Conservation (phyloP, 2,888 invertebrate genomes). For the Drosophila anomelani region DNA sequence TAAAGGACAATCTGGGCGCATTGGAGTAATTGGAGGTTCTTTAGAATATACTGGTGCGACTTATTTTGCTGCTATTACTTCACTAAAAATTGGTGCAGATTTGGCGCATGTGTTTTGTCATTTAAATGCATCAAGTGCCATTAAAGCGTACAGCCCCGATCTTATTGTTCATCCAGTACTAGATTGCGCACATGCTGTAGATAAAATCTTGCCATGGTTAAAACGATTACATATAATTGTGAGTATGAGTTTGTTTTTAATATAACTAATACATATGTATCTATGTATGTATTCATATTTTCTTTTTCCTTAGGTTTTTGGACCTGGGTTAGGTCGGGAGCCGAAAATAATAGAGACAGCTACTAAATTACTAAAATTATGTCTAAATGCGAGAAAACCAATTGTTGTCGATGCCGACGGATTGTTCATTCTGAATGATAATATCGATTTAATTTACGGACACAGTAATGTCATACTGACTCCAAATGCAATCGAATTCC, state of each 20-base stretch:
- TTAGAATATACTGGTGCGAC: conserved; percentile 98
- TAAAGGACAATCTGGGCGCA: conserved; percentile 96
- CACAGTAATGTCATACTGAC: conserved; percentile 90
- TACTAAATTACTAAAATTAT: conserved; percentile 87
- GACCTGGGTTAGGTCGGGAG: conserved; percentile 95
- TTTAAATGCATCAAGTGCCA: conserved; percentile 93
- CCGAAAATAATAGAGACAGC: conserved; percentile 87
- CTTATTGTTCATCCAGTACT: conserved; percentile 97
- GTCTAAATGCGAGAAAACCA: conserved; percentile 89
- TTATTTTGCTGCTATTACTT: conserved; percentile 96
- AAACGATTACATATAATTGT: conserved; percentile 93
- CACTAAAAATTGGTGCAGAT: conserved; percentile 96
- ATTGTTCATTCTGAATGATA: conserved; percentile 87
- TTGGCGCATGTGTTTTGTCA: conserved; percentile 96
- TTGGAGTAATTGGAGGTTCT: conserved; percentile 97
- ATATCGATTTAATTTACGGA: conserved; percentile 87
- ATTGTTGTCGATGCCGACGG: conserved; percentile 93
- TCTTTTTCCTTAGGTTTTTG: conserved; percentile 76
- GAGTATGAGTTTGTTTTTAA: conserved; percentile 29
- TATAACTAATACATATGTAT: background rate
- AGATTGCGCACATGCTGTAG: conserved; percentile 88
- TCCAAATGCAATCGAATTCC: conserved; percentile 95
- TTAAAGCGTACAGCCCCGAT: conserved; percentile 98
- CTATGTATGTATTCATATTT: background rate
- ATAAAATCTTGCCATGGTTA: conserved; percentile 91